Evolutionary conservation across 1,140 invertebrate genomes (phyloP), one percentile per base, ranked within the genome.

Genomic region (Eumaeus atala): DNA sequence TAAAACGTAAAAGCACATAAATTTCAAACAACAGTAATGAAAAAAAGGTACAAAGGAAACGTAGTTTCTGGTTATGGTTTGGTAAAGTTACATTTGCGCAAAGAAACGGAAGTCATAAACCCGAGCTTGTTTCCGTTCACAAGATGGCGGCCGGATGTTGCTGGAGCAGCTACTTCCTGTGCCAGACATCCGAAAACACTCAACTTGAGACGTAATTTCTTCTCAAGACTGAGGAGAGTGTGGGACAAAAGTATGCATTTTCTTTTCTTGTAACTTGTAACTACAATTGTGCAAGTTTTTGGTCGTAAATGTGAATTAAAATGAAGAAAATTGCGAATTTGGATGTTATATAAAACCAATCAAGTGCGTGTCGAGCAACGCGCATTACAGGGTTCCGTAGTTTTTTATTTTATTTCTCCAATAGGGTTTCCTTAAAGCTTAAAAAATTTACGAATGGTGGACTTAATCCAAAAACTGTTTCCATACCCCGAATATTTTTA

Each of bases 131-230:
- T 72, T 74, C 74, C 77, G 66, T 58, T 44, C 48, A 48, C 67
- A 79, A 79, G 66, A 80, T 80, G 74, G 77, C 73, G 62, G 60
- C 64, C 71, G 76, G 74, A 77, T 66, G 54, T 55, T 48, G 65
- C 61, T 60, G 53, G 69, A 75, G 72, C 52, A 64, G 59, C 57
- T 47, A 59, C 58, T 71, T 81, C 75, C 77, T 70, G 62, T 54
- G 59, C 53, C 58, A 70, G 47, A 72, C 73, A 67, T 76, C 72
- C 71, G 72, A 62, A 62, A 66, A 42, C 58, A 42, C 67, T 69
- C 35, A 34, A 56, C 56, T 72, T 59, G 61, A 70, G 61, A 74
- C 61, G 59, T 62, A 59, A 62, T 59, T 62, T 66, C 58, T 57
- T 14, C 44, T 38, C 44, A 42, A 35, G 42, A 44, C 21, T 54